phyloP scores from a whole-genome alignment of 2,888 invertebrate species.

The Argyresthia goedartella region DNA sequence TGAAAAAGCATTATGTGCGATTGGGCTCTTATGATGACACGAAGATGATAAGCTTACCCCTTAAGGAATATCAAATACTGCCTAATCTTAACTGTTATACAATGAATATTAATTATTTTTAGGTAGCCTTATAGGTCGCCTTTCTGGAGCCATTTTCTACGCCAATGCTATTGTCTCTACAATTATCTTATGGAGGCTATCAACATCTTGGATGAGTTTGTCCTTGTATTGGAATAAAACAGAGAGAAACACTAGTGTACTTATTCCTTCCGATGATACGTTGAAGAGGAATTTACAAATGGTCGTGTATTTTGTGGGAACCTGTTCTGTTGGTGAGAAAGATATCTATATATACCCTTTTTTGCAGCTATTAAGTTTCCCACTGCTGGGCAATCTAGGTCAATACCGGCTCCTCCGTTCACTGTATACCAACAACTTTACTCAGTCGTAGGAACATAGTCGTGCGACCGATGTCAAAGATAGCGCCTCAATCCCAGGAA shows the following conservation, averaged over 20 bases:
- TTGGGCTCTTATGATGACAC: too few relatives aligned
- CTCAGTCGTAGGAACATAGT: too few relatives aligned
- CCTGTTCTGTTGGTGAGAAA: background rate
- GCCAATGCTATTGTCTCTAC: constrained; percentile 31
- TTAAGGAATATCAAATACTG: background rate
- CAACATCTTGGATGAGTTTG: constrained; percentile 24
- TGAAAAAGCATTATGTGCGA: too few relatives aligned
- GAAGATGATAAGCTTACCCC: background rate
- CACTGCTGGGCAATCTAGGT: background rate
- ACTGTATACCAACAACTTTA: too few relatives aligned
- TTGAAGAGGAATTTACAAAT: background rate
- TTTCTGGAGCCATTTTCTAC: constrained; percentile 48
- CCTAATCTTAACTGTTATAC: background rate
- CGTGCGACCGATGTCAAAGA: too few relatives aligned
- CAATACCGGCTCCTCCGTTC: too few relatives aligned
- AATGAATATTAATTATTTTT: background rate
- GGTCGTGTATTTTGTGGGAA: background rate
- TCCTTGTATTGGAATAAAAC: constrained; percentile 24
- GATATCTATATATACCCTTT: background rate
- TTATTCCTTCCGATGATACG: background rate
- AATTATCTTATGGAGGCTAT: constrained; percentile 30
- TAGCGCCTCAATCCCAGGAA: background rate
- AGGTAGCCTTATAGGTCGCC: constrained; percentile 24
- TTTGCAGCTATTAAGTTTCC: background rate
- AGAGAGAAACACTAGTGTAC: background rate